Percentiles rank a stretch among this genome's conserved stretches.
phyloP scores from a whole-genome alignment of 2,113 vertebrate genomes.

The Neoarius graeffei region DNA sequence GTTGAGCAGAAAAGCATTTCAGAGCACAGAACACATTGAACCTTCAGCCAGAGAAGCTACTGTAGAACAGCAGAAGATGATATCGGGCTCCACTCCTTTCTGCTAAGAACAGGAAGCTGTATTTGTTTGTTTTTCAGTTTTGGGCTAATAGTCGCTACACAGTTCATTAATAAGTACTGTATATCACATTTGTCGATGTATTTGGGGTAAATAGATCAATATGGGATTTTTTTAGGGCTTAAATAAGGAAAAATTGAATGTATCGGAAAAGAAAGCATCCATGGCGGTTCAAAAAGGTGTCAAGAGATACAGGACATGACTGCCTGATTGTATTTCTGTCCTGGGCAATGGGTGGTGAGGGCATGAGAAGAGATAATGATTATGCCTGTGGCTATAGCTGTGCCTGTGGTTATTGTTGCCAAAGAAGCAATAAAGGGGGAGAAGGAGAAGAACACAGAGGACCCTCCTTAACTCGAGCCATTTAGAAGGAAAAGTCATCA shows the following conservation, averaged over 20 bases:
- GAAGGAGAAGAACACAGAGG: slow-evolving; percentile 45
- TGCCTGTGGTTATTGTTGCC: slow-evolving; percentile 55
- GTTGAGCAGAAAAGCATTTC: neutral
- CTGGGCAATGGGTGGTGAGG: slow-evolving; percentile 44
- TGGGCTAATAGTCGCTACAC: neutral
- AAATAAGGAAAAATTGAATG: neutral
- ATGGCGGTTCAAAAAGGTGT: neutral
- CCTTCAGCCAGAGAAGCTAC: neutral
- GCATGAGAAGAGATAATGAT: slow-evolving; percentile 39
- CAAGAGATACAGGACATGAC: neutral
- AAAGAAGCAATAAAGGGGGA: neutral
- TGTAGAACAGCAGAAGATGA: neutral
- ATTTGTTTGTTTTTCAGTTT: neutral
- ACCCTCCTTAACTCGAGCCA: neutral
- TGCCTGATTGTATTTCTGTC: slow-evolving; percentile 24
- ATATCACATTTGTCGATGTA: neutral
- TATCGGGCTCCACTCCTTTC: neutral
- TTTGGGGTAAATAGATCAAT: neutral
- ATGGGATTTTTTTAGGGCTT: neutral
- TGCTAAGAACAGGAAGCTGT: neutral
- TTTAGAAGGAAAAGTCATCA: neutral
- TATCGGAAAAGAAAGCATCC: neutral
- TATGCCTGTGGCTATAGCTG: slow-evolving; percentile 57
- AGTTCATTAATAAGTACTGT: neutral
- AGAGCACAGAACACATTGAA: neutral